phyloP scores from a whole-genome alignment of 2,797 vertebrate species.

The Xiphorhynchus erythropygius region DNA sequence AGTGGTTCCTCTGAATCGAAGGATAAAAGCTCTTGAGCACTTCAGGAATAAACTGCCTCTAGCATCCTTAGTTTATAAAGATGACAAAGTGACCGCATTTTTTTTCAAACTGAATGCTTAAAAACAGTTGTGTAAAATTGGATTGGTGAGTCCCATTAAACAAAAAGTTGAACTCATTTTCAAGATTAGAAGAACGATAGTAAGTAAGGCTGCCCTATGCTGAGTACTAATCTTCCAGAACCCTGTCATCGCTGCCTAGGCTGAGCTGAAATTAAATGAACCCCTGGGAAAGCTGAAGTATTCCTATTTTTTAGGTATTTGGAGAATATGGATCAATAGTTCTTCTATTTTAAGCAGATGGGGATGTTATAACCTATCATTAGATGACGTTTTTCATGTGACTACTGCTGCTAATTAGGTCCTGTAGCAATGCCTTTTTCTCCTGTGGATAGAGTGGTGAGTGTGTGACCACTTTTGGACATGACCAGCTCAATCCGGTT shows the following conservation, averaged over 20 bases:
- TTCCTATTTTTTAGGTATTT: neutral
- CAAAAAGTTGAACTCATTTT: neutral
- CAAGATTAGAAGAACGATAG: neutral
- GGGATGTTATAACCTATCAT: neutral
- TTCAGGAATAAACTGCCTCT: neutral
- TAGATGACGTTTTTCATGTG: neutral
- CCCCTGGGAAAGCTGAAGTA: neutral
- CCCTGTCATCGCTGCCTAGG: neutral
- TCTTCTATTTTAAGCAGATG: neutral
- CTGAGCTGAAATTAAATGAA: neutral
- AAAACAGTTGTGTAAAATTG: neutral
- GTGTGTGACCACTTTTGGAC: neutral
- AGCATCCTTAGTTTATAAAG: neutral
- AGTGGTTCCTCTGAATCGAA: neutral
- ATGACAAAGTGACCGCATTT: neutral
- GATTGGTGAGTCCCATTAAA: neutral
- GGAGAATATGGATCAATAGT: neutral
- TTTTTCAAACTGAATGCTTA: neutral
- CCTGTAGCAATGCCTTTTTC: neutral
- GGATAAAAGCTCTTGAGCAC: neutral
- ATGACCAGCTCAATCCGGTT: neutral
- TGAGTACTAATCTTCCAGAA: rapidly evolving
- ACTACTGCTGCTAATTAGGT: neutral
- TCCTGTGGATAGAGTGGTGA: neutral
- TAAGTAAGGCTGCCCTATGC: neutral